phyloP scores from a whole-genome alignment of 2,797 vertebrate genomes.

The Rhincodon typus region DNA sequence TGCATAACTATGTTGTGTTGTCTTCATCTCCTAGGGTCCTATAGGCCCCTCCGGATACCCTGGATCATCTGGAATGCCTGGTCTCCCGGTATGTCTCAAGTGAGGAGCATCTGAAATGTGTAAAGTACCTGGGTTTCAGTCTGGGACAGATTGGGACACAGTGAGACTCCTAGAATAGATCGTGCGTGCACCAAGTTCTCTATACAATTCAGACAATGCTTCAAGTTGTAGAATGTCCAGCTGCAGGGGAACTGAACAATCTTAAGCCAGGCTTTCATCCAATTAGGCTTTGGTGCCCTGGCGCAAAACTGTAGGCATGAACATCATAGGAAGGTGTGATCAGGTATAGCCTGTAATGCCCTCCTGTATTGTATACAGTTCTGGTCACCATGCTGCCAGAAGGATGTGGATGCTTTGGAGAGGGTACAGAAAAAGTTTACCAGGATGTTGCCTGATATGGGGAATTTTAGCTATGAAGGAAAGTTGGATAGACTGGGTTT shows the following conservation, averaged over 20 bases:
- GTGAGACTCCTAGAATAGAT: not conserved
- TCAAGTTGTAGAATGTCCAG: not conserved
- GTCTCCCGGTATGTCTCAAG: slow-evolving; percentile 12
- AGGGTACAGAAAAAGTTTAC: too few species aligned
- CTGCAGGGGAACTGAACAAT: not conserved
- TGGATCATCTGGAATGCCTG: not conserved
- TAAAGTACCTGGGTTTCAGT: not conserved
- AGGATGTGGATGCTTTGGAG: too few species aligned
- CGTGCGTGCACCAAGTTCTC: not conserved
- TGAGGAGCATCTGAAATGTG: not conserved
- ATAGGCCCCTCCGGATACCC: not conserved
- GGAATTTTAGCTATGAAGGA: too few species aligned
- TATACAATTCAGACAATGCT: not conserved
- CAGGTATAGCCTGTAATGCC: too few species aligned
- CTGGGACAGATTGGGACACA: not conserved
- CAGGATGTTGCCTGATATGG: too few species aligned
- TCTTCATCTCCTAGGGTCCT: not conserved
- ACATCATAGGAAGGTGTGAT: not conserved
- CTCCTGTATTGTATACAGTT: too few species aligned
- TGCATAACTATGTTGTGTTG: not conserved
- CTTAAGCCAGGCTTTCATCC: not conserved
- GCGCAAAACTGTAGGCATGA: not conserved
- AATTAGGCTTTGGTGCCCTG: not conserved
- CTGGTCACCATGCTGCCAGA: too few species aligned
- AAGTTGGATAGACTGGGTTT: too few species aligned